Conservation (phyloP, 2,113 vertebrate genomes). For the Scolopax mira region DNA sequence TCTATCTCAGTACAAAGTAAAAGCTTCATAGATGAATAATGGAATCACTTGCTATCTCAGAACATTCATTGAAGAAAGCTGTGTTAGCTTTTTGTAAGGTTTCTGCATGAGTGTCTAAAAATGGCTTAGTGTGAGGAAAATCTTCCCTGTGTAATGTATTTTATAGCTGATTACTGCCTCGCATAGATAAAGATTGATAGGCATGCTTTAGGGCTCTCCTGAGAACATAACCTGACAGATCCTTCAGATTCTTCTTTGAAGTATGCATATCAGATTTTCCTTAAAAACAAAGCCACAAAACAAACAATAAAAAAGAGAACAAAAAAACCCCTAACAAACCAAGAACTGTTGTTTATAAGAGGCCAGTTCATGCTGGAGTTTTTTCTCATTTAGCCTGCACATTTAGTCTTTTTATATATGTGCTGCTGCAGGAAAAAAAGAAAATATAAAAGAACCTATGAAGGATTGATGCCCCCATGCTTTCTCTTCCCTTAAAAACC, state of each 20-base stretch:
- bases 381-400: not conserved
- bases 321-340: not conserved
- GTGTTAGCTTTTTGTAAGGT: not conserved
- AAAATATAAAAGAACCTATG: not conserved
- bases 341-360: not conserved
- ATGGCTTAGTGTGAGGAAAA: not conserved
- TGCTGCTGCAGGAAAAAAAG: not conserved
- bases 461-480: not conserved
- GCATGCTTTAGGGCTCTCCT: not conserved
- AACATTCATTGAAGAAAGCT: not conserved
- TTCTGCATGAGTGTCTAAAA: not conserved
- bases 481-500: not conserved
- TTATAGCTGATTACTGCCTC: not conserved
- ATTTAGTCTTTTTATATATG: not conserved
- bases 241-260: not conserved
- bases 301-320: not conserved
- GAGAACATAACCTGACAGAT: not conserved
- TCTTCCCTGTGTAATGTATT: not conserved
- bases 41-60: not conserved
- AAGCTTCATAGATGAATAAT: not conserved
- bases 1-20: not conserved
- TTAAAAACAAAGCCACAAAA: not conserved
- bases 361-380: not conserved
- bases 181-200: not conserved
- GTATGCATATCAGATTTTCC: not conserved